Evolutionary conservation across 2,888 invertebrate genomes (phyloP).

Genomic region (Hyles lineata): DNA sequence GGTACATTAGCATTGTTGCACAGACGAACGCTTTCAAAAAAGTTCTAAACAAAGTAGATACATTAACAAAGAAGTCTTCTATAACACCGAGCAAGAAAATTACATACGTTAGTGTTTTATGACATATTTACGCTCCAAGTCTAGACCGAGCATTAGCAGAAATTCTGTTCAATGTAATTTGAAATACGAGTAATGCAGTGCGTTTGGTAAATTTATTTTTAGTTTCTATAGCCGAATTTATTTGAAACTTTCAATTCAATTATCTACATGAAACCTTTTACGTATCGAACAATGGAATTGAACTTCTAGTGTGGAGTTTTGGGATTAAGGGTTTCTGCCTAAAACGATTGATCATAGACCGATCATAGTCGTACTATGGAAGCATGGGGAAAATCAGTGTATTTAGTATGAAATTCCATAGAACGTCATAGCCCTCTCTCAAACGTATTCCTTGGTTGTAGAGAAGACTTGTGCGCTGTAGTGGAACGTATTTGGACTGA

Average conservation of each 20-base stretch:
- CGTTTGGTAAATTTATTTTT: background rate
- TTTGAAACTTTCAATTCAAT: background rate
- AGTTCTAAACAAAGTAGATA: background rate
- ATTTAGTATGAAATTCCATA: too few relatives aligned
- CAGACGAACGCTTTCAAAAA: background rate
- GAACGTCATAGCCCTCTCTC: too few relatives aligned
- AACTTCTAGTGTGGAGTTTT: too few relatives aligned
- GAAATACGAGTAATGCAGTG: background rate
- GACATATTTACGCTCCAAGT: background rate
- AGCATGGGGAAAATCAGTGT: too few relatives aligned
- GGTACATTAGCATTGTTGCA: background rate
- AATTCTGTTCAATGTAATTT: background rate
- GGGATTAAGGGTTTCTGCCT: too few relatives aligned
- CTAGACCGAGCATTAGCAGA: slow-evolving; percentile 10
- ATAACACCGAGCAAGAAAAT: background rate
- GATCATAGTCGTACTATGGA: too few relatives aligned
- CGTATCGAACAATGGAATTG: too few relatives aligned
- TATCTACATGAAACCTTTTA: too few relatives aligned
- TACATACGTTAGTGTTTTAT: background rate
- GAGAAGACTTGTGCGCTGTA: too few relatives aligned
- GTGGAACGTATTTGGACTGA: too few relatives aligned
- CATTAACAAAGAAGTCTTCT: background rate
- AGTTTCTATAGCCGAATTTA: background rate
- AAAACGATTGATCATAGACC: too few relatives aligned
- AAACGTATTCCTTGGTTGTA: too few relatives aligned